These are phyloP conservation scores for Caenorhabditis sp. DNA, from an alignment of 2,888 invertebrate genomes.

Conservation along the genomic window DNA sequence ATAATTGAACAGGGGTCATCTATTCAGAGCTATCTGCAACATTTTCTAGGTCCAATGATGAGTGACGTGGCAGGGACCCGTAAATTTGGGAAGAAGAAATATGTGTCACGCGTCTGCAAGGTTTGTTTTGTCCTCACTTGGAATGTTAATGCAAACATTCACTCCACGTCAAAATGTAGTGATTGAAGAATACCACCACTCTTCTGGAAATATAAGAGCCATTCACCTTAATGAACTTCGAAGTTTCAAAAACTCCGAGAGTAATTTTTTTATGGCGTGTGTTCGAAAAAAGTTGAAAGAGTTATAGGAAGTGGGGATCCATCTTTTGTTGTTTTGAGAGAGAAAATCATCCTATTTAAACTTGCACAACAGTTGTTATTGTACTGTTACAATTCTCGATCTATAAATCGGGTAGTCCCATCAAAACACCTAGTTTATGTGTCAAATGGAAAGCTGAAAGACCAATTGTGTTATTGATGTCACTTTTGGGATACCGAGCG, in stretches of 20 bases:
- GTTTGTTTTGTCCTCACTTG: conserved; percentile 29
- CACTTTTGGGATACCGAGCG: too few species aligned
- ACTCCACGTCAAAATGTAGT: background rate
- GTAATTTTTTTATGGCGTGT: conserved; percentile 22
- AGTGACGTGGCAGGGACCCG: conserved; percentile 5
- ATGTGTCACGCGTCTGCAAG: conserved; percentile 20
- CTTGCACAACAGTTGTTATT: background rate
- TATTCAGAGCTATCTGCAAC: conserved; percentile 17
- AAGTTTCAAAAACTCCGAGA: conserved; percentile 6
- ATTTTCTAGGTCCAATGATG: conserved; percentile 24
- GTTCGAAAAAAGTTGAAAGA: conserved; percentile 21
- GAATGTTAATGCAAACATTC: conserved; percentile 31
- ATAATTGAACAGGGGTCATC: conserved; percentile 25
- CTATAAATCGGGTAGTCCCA: background rate
- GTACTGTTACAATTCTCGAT: background rate
- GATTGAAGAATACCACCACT: background rate
- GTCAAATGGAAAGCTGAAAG: background rate
- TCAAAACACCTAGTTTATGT: background rate
- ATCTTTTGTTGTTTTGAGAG: conserved; percentile 13
- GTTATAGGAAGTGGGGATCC: background rate
- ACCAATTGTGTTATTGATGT: background rate
- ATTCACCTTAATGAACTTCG: background rate
- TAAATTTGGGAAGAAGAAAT: conserved; percentile 18
- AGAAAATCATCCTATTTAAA: background rate
- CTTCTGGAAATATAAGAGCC: too few species aligned